Evolutionary conservation across 2,113 vertebrate species (phyloP).

Genomic region (Hippocampus mohnikei): DNA sequence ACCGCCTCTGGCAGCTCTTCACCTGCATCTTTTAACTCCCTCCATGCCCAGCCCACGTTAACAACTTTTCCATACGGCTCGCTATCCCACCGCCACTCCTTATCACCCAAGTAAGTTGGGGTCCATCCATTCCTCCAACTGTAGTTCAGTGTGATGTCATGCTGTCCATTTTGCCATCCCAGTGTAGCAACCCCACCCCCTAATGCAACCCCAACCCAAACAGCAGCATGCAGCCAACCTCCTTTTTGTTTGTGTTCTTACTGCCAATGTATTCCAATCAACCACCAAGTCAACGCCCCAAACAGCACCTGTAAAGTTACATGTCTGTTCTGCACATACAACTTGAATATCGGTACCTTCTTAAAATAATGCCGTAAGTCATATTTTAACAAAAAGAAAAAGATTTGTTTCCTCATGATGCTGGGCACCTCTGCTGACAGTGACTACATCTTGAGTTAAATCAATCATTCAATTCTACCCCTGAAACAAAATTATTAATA

Average conservation of each 20-base stretch:
- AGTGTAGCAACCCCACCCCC: neutral
- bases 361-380: too few species aligned
- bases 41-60: slow-evolving; percentile 72
- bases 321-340: slow-evolving; percentile 3
- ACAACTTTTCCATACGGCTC: slow-evolving; percentile 66
- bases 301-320: slow-evolving; percentile 26
- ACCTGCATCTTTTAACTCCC: slow-evolving; percentile 74
- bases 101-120: slow-evolving; percentile 74
- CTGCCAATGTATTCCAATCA: slow-evolving; percentile 3
- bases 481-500: too few species aligned
- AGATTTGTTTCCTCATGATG: too few species aligned
- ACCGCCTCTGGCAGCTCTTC: slow-evolving; percentile 68
- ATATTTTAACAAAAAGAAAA: too few species aligned
- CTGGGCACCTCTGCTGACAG: too few species aligned
- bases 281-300: slow-evolving; percentile 3
- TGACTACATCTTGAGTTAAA: too few species aligned
- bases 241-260: slow-evolving; percentile 26
- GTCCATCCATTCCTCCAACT: slow-evolving; percentile 43
- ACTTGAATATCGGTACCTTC: neutral
- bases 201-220: slow-evolving; percentile 11
- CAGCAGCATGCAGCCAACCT: slow-evolving; percentile 33
- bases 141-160: slow-evolving; percentile 45
- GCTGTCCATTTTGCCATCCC: slow-evolving; percentile 13
- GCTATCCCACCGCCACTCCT: slow-evolving; percentile 69
- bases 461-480: too few species aligned